Evolutionary conservation across 2,888 invertebrate species (phyloP), one percentile per base, ranked within the genome.

Genomic region (Melinaea menophilus): DNA sequence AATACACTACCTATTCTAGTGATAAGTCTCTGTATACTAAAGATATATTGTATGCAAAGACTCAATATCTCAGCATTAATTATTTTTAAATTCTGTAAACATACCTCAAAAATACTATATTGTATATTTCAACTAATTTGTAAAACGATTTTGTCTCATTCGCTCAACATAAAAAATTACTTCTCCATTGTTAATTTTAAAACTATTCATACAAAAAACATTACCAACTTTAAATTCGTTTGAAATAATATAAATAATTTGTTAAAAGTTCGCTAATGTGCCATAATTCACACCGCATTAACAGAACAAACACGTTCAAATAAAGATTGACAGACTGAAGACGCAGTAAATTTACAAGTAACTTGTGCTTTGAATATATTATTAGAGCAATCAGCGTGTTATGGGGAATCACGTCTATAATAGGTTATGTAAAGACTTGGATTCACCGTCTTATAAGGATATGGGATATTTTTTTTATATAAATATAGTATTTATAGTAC

Each of bases 341-440:
- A 4, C 11, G 11, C 11, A 62, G 56, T 48, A 58, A 64, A 68
- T 64, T 65, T 68, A 67, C 62, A 61, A 59, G 66, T 59, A 54
- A 56, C 57, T 51, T 64, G 65, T 62, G 65, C 47, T 67, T 59
- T 58, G 67, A 62, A 65, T 67, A 61, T 65, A 55, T 64, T 59
- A 65, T 67, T 67, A 63, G 62, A 51, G 51, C 31, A 51, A 59
- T 59, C 61, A 46, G 58, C 47, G 7, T 55, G 59, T 67, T 67
- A 55, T 57, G 41, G 62, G 58, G 41, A 45, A 61, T 64, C 62
- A 65, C 65, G 67, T 62, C 56, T 37, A 31, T 65, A 58, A 58
- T 54, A 56, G 13, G 59, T 64, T 59, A 48, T 64, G 58, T 61
- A 58, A 66, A 65, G 31, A 55, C 31, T 22, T 48, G 13, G 48